Evolutionary conservation across 2,888 invertebrate species (phyloP).

Genomic region (Nowickia ferox): DNA sequence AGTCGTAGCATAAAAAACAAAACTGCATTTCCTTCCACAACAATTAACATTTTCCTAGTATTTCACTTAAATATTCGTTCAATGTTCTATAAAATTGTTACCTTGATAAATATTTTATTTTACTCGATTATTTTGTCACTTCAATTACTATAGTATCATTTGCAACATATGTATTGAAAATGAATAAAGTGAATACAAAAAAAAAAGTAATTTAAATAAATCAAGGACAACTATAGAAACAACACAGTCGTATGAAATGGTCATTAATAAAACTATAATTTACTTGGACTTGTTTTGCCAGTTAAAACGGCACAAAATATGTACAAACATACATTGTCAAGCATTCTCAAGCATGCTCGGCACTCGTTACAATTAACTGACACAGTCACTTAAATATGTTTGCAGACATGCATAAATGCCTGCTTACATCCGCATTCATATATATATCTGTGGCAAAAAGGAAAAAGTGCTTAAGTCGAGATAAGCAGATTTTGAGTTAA

Average conservation of each 20-base stretch:
- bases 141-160: constrained; percentile 48
- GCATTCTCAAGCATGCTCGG: background rate
- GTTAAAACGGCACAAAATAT: constrained; percentile 70
- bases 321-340: background rate
- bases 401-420: background rate
- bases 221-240: constrained; percentile 62
- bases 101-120: constrained; percentile 58
- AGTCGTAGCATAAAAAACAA: background rate
- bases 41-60: constrained; percentile 1
- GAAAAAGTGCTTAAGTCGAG: too few relatives aligned
- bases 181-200: constrained; percentile 18
- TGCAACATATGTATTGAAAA: constrained; percentile 9
- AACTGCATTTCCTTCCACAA: background rate
- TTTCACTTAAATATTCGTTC: background rate
- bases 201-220: constrained; percentile 57
- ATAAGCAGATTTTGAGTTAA: too few relatives aligned
- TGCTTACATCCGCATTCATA: too few relatives aligned
- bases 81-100: constrained; percentile 41
- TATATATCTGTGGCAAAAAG: too few relatives aligned
- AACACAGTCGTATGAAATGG: constrained; percentile 41
- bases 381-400: constrained; percentile 42
- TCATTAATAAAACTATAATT: constrained; percentile 69
- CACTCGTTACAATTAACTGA: constrained; percentile 33
- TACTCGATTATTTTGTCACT: constrained; percentile 62
- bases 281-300: constrained; percentile 68